Base-by-base conservation (phyloP, 2,888 invertebrate genomes). In the Cremastinae sp. region DNA sequence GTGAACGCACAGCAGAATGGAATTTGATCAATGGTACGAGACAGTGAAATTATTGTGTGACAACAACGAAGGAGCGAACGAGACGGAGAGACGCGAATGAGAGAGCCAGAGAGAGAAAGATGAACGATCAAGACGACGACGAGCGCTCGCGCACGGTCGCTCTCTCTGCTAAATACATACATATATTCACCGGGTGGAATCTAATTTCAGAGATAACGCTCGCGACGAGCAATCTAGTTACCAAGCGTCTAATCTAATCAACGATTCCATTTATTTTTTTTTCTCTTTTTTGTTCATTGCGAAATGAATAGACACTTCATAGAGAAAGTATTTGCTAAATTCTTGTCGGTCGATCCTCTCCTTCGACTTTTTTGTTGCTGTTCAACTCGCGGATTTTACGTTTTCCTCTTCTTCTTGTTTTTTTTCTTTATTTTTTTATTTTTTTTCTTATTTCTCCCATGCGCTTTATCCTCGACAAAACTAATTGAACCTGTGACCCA, bases 161-260 rank as follows among this genome's bases (percentile, higher is more conserved):
- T 45, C 47, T 64, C 55, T 35, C 73, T 65, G 81, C 71, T 66
- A 78, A 78, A 80, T 79, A 84, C 82, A 84, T n/a, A n/a, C n/a
- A n/a, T n/a, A n/a, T 84, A 83, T 85, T 83, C 84, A 83, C 83
- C 74, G 81, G 81, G 82, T 82, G 82, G 87, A 80, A 83, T 89
- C 87, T 87, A 88, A 88, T 88, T 89, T 87, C 85, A 79, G 83
- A 86, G 89, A 89, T 89, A 89, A 88, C 84, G 80, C 82, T 75
- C 65, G 73, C 80, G 78, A 69, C 80, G 82, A 80, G 86, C 87
- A 89, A 89, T 89, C 89, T 89, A 89, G 89, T 89, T 89, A 88
- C 89, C 87, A 89, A 86, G 88, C 88, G 87, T 89, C 86, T 87
- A 89, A 89, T 89, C 88, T 89, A 89, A 89, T 89, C 89, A 84